Evolutionary conservation across 2,888 invertebrate species (phyloP), one percentile per base, ranked within the genome.

Genomic region (Osmoderma eremita): DNA sequence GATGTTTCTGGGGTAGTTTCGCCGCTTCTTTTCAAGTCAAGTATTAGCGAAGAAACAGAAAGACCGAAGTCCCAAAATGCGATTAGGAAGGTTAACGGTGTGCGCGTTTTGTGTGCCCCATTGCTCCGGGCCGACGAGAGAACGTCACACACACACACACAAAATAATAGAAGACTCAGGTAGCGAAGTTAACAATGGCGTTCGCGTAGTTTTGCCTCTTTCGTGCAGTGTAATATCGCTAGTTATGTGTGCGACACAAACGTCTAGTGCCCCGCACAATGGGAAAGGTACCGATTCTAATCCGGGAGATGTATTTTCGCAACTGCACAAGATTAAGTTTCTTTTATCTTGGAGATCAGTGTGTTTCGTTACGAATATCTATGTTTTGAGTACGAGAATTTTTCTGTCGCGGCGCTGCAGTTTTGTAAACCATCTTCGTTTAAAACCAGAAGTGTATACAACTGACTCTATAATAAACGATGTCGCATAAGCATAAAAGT

Each of bases 241-340:
- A 53, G 39, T 53, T 51, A 63, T 53, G 51, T 51, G 30, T 30
- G 30, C 10, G 51, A 45, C 53, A 63, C 41, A 53, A 63, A 41
- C 22, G 51, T 51, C 30, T 63, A 42, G 30, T 13, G 24, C 17
- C 49, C 24, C 18, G 38, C 38, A 53, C 39, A 38, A 53, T 36
- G 20, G 24, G 24, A 41, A 30, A 42, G 36, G 42, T 22, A 20
- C 24, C 18, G 18, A 20, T 50, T 50, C 56, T 66, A 66, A 66
- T 66, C 65, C 56, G 39, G 30, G 30, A 38, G 58, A 50, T 66
- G 51, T 58, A 58, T 66, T 66, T 66, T 66, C 48, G 49, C 58
- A 66, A 66, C 56, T 66, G 65, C 50, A 50, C 39, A 48, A 58
- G 65, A 66, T 66, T 66, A 66, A 30, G 30, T 42, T 42, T 53